A percentile compares a stretch with the other conserved stretches of the same genome.
Evolutionary conservation across 2,888 invertebrate genomes (phyloP).

Genomic region (Gryllus longicercus): DNA sequence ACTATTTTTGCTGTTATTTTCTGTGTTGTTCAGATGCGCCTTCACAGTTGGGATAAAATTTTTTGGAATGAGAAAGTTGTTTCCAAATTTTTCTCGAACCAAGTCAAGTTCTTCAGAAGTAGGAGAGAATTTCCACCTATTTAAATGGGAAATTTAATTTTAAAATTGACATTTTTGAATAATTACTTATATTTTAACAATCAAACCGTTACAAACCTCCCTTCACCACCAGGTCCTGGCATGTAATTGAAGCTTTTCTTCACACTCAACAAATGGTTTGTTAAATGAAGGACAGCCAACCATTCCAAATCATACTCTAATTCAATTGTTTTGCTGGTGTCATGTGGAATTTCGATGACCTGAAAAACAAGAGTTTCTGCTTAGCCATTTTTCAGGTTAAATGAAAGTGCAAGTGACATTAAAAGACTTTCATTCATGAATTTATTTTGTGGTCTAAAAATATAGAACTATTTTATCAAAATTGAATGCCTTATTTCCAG

Average conservation of each 20-base stretch:
- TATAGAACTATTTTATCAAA: too few species aligned
- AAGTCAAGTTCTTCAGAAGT: constrained; percentile 67
- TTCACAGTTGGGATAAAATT: constrained; percentile 77
- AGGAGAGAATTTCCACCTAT: constrained; percentile 69
- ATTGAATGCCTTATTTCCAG: too few species aligned
- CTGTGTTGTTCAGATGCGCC: constrained; percentile 53
- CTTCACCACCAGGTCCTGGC: constrained; percentile 72
- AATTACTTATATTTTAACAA: too few species aligned
- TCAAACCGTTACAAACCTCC: constrained; percentile 52
- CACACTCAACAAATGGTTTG: constrained; percentile 82
- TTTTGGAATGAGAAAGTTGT: constrained; percentile 66
- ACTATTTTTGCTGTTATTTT: constrained; percentile 50
- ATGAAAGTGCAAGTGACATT: too few species aligned
- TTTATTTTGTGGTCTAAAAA: too few species aligned
- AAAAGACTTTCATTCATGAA: too few species aligned
- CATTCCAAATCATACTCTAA: constrained; percentile 88
- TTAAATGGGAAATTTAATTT: too few species aligned
- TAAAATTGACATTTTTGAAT: too few species aligned
- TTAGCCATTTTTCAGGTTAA: too few species aligned
- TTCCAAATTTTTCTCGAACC: constrained; percentile 61
- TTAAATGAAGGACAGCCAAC: constrained; percentile 81
- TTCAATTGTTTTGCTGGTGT: constrained; percentile 53
- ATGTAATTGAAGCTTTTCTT: constrained; percentile 68
- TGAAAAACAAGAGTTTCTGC: constrained; percentile 55
- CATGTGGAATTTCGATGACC: constrained; percentile 57